phyloP scores from a whole-genome alignment of 64 coral and sea anemone species.

The Pocillopora verrucosa region DNA sequence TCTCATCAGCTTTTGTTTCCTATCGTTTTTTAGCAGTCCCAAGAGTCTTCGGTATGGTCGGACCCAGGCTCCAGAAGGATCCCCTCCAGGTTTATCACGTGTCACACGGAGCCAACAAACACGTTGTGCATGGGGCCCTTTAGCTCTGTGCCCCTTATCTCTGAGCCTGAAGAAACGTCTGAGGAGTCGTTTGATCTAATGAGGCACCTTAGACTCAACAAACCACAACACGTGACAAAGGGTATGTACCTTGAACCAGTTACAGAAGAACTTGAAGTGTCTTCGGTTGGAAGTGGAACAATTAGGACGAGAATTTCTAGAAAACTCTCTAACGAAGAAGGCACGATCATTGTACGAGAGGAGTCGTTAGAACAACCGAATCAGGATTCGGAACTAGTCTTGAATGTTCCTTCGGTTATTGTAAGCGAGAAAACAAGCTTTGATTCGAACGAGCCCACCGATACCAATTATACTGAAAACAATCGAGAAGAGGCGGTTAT shows the following conservation, averaged over 20 bases:
- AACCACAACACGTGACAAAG: constrained; percentile 33
- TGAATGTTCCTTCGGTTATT: background rate
- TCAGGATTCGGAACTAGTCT: constrained; percentile 1
- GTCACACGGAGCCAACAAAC: background rate
- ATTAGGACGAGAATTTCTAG: constrained; percentile 60
- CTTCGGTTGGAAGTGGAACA: constrained; percentile 72
- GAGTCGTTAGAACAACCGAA: constrained; percentile 15
- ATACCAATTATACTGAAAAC: background rate
- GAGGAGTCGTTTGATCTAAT: constrained; percentile 79
- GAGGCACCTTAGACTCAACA: constrained; percentile 78
- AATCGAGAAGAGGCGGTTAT: background rate
- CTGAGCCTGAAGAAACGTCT: constrained; percentile 61
- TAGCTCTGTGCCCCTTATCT: constrained; percentile 58
- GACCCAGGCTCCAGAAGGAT: constrained; percentile 56
- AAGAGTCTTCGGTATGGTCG: constrained; percentile 48
- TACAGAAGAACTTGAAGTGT: constrained; percentile 83
- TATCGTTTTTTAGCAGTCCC: constrained; percentile 32
- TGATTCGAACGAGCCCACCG: background rate
- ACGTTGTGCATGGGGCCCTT: background rate
- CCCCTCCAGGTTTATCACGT: constrained; percentile 47
- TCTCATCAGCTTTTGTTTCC: background rate
- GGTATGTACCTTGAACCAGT: constrained; percentile 74
- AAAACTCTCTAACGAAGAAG: constrained; percentile 42
- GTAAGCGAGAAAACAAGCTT: background rate
- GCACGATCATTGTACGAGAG: constrained; percentile 28